Conservation (phyloP, 1,140 invertebrate genomes). For the Hydropsyche tenuis region DNA sequence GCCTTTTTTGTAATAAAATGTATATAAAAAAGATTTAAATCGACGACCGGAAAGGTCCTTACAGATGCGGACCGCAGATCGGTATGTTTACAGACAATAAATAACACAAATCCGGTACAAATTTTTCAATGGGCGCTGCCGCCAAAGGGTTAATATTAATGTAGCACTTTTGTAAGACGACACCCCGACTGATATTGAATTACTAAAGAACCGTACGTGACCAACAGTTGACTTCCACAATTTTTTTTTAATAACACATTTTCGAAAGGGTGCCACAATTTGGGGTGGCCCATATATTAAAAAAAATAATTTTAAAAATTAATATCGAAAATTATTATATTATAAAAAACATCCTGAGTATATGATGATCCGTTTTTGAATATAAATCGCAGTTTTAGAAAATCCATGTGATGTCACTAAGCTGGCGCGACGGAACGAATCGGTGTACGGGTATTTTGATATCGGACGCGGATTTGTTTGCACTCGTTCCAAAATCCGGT, state of each 20-base stretch:
- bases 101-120: conserved; percentile 24
- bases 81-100: conserved; percentile 31
- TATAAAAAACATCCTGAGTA: no score
- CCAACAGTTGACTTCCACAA: no score
- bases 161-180: no score
- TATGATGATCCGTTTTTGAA: no score
- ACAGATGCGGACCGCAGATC: conserved; percentile 18
- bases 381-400: no score
- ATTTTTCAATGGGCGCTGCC: conserved; percentile 23
- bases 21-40: conserved; percentile 7
- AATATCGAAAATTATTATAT: no score
- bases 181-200: no score
- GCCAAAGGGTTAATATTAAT: conserved; percentile 10
- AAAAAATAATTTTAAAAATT: no score
- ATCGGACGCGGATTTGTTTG: conserved; percentile 42
- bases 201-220: no score
- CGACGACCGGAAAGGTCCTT: conserved; percentile 20
- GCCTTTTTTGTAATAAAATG: neutral
- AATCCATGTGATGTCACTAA: conserved; percentile 16
- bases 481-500: conserved; percentile 16
- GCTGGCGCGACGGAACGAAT: conserved; percentile 43
- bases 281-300: no score
- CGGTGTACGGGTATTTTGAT: conserved; percentile 32
- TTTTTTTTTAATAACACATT: no score
- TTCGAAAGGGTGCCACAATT: no score